Conservation (phyloP, 2,797 vertebrate species). For the Australoheros facetus region DNA sequence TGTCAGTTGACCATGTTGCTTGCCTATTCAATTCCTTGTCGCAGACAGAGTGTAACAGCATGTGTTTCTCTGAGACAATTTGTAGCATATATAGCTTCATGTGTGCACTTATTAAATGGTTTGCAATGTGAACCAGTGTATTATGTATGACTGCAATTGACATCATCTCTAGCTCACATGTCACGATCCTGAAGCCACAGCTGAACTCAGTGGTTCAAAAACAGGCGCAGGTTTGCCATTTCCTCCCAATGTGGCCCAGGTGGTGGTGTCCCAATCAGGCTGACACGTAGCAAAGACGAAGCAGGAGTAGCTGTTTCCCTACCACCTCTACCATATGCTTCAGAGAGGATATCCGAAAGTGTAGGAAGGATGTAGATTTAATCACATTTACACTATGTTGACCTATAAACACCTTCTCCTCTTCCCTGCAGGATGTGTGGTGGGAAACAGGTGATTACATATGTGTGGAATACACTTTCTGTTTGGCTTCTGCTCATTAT, state of each 20-base stretch:
- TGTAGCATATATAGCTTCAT: slow-evolving; percentile 9
- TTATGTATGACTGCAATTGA: slow-evolving; percentile 30
- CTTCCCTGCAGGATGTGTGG: slow-evolving; percentile 31
- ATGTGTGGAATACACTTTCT: not conserved
- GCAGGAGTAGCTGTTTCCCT: slow-evolving; percentile 4
- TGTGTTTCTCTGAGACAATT: slow-evolving; percentile 26
- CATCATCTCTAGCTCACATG: slow-evolving; percentile 34
- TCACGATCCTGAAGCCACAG: slow-evolving; percentile 5
- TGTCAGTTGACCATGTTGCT: not conserved
- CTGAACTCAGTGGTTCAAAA: not conserved
- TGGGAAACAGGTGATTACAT: slow-evolving; percentile 47
- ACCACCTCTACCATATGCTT: slow-evolving; percentile 17
- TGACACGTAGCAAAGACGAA: not conserved
- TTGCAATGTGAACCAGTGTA: slow-evolving; percentile 5
- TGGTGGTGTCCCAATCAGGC: not conserved
- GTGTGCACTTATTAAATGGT: not conserved
- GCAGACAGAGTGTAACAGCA: slow-evolving; percentile 6
- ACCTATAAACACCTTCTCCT: slow-evolving; percentile 62
- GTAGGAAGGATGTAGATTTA: slow-evolving; percentile 63
- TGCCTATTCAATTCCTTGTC: not conserved
- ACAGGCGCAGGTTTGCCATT: not conserved
- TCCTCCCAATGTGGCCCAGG: not conserved
- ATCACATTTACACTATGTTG: slow-evolving; percentile 63
- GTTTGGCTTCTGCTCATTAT: not conserved
- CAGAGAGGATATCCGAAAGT: slow-evolving; percentile 21